A percentile compares a stretch with the other conserved stretches of the same genome.
phyloP scores from a whole-genome alignment of 2,113 vertebrate species.

The Phylloscopus trochiloides region DNA sequence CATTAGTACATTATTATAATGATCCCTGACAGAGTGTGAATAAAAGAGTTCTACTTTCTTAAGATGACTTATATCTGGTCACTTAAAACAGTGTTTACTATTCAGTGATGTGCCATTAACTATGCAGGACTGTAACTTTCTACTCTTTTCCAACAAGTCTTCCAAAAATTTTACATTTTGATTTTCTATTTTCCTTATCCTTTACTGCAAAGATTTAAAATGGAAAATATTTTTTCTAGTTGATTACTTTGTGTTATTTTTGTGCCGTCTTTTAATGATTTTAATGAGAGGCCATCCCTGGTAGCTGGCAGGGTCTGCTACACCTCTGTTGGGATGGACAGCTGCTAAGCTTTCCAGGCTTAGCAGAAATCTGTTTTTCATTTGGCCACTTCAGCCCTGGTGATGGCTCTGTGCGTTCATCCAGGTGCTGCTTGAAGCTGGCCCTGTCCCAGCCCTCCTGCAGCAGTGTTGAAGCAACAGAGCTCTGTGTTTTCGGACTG shows the following conservation, averaged over 20 bases:
- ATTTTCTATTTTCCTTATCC: rapidly evolving
- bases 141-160: neutral
- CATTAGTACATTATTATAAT: neutral
- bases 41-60: neutral
- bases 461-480: neutral
- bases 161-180: neutral
- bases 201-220: neutral
- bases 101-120: neutral
- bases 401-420: rapidly evolving
- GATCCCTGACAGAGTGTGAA: neutral
- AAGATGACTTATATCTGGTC: neutral
- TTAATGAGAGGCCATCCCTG: neutral
- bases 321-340: neutral
- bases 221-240: neutral
- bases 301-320: neutral
- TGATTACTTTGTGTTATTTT: neutral
- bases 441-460: neutral
- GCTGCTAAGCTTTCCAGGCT: neutral
- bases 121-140: neutral
- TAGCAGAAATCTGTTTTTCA: neutral
- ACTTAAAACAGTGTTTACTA: neutral
- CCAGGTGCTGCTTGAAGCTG: neutral
- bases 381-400: rapidly evolving
- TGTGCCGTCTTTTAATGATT: neutral
- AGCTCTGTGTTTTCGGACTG: neutral